Base-by-base conservation (phyloP, 1,140 invertebrate genomes). In the Magallana gigas region DNA sequence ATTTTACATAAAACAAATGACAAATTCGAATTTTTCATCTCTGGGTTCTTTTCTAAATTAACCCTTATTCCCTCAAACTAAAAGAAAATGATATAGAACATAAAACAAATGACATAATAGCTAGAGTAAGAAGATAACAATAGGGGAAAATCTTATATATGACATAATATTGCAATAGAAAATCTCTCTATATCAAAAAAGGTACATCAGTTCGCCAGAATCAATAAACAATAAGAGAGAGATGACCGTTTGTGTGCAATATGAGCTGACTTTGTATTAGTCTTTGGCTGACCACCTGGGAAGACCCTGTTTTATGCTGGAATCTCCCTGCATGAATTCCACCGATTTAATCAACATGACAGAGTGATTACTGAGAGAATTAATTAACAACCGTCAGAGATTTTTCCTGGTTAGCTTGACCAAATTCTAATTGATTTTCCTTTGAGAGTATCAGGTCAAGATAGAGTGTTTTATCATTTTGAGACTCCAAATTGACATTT, bases 331-430 rank as follows among this genome's bases (percentile, higher is more conserved):
- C 18, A 76, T 29, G 68, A 29, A 29, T 76, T 12, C 68, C 36
- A 11, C 16, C 23, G 68, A 76, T 76, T 76, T 76, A 76, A 76
- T 76, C 68, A 76, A 76, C 68, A 29, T 76, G 68, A 36, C 68
- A 71, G 68, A 12, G 68, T 76, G 68, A 76, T 76, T 76, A 76
- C 68, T 29, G 8, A 48, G 23, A 29, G 68, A 76, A 76, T 76
- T 76, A 76, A 76, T 76, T 76, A 76, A 62, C 60, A 62, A 76
- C 68, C 36, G 68, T 29, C 68, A 76, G 68, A 76, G 68, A 29
- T 29, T 76, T 76, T 48, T 11, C 18, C 68, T 23, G 68, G 68
- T 76, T 76, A 76, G 23, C 23, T 76, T 76, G 68, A 76, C 68
- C 68, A 76, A 48, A 76, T 76, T 29, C 68, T 29, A 23, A 76